A percentile compares a stretch with the other conserved stretches of the same genome.
Evolutionary conservation across 2,888 invertebrate species (phyloP).

Genomic region (Macropis europaea): DNA sequence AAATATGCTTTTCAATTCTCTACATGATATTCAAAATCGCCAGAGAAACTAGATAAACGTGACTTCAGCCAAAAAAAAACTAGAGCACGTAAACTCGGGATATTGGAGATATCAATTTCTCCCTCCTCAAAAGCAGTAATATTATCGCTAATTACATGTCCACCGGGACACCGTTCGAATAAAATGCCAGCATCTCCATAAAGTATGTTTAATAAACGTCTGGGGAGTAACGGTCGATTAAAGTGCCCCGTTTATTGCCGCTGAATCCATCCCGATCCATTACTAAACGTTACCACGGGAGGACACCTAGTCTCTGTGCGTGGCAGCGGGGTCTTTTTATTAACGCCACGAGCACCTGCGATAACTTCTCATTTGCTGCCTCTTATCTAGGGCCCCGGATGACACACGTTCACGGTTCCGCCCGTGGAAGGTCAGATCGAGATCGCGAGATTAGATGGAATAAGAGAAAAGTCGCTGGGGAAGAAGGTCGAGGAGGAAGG

Average conservation of each 20-base stretch:
- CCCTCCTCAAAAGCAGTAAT: no score
- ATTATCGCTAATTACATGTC: no score
- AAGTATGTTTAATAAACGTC: background rate
- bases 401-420: slow-evolving; percentile 41
- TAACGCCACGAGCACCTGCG: slow-evolving; percentile 35
- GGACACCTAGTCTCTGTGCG: background rate
- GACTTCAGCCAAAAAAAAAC: no score
- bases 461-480: slow-evolving; percentile 27
- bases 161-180: no score
- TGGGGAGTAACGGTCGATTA: background rate
- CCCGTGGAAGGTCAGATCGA: slow-evolving; percentile 43
- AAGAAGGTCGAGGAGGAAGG: slow-evolving; percentile 9
- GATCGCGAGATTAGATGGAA: slow-evolving; percentile 49
- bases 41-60: no score
- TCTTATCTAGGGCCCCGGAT: slow-evolving; percentile 42
- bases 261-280: slow-evolving; percentile 6
- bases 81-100: no score
- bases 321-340: slow-evolving; percentile 12
- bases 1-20: no score
- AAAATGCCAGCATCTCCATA: no score
- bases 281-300: background rate
- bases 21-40: no score
- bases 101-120: no score
- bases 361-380: slow-evolving; percentile 49
- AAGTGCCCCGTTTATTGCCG: background rate